Base-by-base conservation (phyloP, 2,113 vertebrate species). In the Rhinoderma darwinii region DNA sequence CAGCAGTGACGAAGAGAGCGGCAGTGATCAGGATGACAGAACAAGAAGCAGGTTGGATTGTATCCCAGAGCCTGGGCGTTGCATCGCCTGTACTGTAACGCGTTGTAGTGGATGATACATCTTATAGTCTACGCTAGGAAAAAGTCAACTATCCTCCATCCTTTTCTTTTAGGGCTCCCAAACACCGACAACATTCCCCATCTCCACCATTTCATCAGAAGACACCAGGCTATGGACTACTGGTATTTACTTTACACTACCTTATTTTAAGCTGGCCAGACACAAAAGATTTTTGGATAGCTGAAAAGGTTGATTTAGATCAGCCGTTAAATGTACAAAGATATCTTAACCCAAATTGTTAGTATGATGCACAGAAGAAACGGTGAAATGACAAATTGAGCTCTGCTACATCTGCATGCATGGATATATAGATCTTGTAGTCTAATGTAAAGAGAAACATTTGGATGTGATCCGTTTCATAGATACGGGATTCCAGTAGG, bases 151-250 rank as follows among this genome's bases (percentile, higher is more conserved):
- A 59, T 39, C n/a, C 37, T 81, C 27, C 1, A 39, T 6, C n/a
- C 27, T 43, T 32, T 32, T 37, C 27, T 35, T 88, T 86, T 70
- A 97, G 96, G 88, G 91, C 91, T 81, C 92, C 91, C 88, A 94
- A 92, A 89, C 94, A 84, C 82, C 59, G 79, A 18, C 88, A 89
- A 43, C 91, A 70, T 82, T 90, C 93, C 59, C 76, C 89, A 41
- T 88, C 88, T 25, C 79, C 82, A 25, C 51, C 88, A 15, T 89
- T 91, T 86, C 90, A 90, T 78, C 83, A 90, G n/a, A 94, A 88
- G 91, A 91, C 91, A 39, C 89, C 95, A 0, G 95, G 95, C 27
- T 99, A 96, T 20, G 98, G 98, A 2, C 94, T 99, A 0, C 97
- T 95, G 92, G 97, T 99, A 74, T 50, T 91, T 86, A 86, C 30